Conservation (phyloP, 2,113 vertebrate genomes). For the Mesitornis unicolor region DNA sequence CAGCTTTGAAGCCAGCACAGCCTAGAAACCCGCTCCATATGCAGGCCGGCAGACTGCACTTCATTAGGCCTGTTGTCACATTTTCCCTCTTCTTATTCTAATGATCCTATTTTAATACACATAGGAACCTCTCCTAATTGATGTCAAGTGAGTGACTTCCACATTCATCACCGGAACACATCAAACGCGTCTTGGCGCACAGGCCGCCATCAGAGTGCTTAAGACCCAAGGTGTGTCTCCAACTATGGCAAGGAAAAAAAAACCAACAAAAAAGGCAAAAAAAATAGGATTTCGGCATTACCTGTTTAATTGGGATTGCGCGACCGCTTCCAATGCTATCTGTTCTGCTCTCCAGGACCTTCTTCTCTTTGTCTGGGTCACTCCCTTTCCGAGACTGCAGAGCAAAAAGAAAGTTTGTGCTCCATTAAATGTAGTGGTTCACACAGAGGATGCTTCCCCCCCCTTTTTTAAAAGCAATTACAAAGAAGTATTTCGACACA, state of each 20-base stretch:
- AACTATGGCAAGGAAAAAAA: conserved; percentile 5
- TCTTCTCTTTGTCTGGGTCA: conserved; percentile 98
- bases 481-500: background rate
- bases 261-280: background rate
- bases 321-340: conserved; percentile 98
- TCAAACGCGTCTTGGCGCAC: conserved; percentile 67
- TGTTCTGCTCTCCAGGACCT: conserved; percentile 90
- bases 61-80: conserved; percentile 84
- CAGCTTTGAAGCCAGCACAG: conserved; percentile 80
- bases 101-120: conserved; percentile 92
- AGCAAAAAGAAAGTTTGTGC: conserved; percentile 73
- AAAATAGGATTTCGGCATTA: conserved; percentile 57
- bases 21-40: conserved; percentile 75
- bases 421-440: background rate
- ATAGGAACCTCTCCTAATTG: conserved; percentile 91
- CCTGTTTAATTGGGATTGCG: conserved; percentile 99
- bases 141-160: conserved; percentile 96
- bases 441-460: background rate
- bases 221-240: conserved; percentile 66
- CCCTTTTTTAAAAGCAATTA: background rate
- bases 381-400: conserved; percentile 95
- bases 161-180: conserved; percentile 85
- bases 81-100: conserved; percentile 89
- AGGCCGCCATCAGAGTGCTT: background rate
- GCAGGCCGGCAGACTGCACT: conserved; percentile 81